Percentiles rank a stretch among this genome's conserved stretches.
These are phyloP conservation scores for Dolomedes plantarius DNA, from an alignment of 2,888 invertebrate genomes.

Conservation along the genomic window DNA sequence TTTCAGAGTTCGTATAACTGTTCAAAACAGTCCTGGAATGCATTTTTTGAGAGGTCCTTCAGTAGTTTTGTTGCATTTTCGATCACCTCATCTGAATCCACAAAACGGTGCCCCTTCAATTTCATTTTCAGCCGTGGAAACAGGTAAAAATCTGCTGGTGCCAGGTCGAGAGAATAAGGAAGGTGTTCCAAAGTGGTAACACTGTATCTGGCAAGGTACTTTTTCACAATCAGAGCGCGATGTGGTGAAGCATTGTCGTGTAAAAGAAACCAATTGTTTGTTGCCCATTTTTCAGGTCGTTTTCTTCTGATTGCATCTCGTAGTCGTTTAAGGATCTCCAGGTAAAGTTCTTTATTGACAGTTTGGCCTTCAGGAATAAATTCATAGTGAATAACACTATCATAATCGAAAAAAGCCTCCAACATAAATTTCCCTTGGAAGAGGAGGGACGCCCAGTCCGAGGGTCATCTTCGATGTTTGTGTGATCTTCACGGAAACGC, in stretches of 20 bases:
- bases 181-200: constrained; percentile 7
- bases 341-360: background rate
- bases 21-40: constrained; percentile 24
- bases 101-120: constrained; percentile 11
- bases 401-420: constrained; percentile 2
- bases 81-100: constrained; percentile 24
- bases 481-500: constrained; percentile 20
- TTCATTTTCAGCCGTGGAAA: background rate
- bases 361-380: too few species aligned
- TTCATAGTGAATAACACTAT: too few species aligned
- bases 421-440: constrained; percentile 21
- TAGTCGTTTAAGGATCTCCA: background rate
- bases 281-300: background rate
- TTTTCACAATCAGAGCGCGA: too few species aligned
- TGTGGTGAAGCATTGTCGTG: background rate
- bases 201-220: background rate
- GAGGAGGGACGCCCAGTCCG: background rate
- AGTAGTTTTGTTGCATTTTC: constrained; percentile 23
- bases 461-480: constrained; percentile 24
- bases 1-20: constrained; percentile 9
- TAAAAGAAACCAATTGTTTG: background rate
- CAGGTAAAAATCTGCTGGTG: background rate
- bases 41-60: constrained; percentile 22
- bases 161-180: constrained; percentile 13
- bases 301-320: background rate